These are phyloP conservation scores for Habrosyne pyritoides DNA, from an alignment of 2,888 invertebrate genomes.

Conservation along the genomic window DNA sequence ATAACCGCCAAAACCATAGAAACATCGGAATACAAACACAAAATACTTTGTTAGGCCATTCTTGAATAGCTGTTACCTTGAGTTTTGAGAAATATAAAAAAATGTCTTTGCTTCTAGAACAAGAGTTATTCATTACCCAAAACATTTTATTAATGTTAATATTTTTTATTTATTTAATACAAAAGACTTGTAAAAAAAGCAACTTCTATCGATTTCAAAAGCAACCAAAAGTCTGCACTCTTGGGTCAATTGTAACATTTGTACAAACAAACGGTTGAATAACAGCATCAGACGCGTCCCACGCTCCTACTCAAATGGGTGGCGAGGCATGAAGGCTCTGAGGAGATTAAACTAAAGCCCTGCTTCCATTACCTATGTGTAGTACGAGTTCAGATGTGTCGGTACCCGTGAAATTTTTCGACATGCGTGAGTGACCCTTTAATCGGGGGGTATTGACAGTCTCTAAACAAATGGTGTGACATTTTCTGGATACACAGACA, in stretches of 20 bases:
- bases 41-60: no score
- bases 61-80: no score
- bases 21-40: no score
- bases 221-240: background rate
- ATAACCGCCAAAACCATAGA: no score
- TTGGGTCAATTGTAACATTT: background rate
- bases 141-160: no score
- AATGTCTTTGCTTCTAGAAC: no score
- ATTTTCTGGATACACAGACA: no score
- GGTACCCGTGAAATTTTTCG: background rate
- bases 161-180: no score
- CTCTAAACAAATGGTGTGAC: no score
- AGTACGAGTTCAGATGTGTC: constrained; percentile 2
- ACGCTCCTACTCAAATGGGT: constrained; percentile 1
- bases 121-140: no score
- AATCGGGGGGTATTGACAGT: background rate
- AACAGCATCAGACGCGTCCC: background rate
- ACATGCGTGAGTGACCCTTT: background rate
- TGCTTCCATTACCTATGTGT: constrained; percentile 1
- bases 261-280: background rate
- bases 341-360: constrained; percentile 7
- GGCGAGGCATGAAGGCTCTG: constrained; percentile 4
- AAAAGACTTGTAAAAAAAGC: no score
- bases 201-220: background rate
- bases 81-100: no score